Base-by-base conservation (phyloP, 1,140 invertebrate species). In the Calephelis nemesis region DNA sequence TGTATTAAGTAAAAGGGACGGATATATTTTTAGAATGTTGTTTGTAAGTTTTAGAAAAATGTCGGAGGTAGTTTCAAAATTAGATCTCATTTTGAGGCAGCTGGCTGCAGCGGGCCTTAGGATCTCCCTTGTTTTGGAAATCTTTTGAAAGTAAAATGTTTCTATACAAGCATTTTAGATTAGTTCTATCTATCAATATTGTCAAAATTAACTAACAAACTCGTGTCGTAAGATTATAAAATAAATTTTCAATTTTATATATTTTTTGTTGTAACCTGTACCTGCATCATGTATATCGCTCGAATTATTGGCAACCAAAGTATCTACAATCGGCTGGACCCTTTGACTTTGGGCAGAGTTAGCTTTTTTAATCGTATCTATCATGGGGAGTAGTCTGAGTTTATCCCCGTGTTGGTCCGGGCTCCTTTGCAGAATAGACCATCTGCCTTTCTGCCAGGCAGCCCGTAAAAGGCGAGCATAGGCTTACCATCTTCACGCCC, bases 81-180 rank as follows among this genome's bases (percentile, higher is more conserved):
- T 84, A 85, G 87, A 90, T 90, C 87, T 90, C 87, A 90, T 85
- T 79, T 79, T 78, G 71, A 75, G 83, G 86, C 82, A 78, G 72
- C 71, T 73, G 67, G 42, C 64, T 68, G 67, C 42, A 9, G 42
- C 71, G 74, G 83, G 84, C 82, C 83, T 83, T 82, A 72, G 81
- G 86, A 88, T 90, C 85, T 90, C 86, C 79, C 78, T 81, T 77
- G 74, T 78, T 84, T 87, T 74, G 66, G 68, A 65, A 63, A 62
- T 68, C 71, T 65, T 75, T 77, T 87, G 80, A 62, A 78, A 76
- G 83, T 75, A 65, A 73, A 76, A 80, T 79, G 70, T 77, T 80
- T 83, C 83, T 87, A 75, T 81, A 80, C 77, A 80, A 84, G 82
- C 76, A 81, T 81, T 79, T 71, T 83, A 82, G 79, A 62, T 74